These are phyloP conservation scores for Merodon equestris DNA, from an alignment of 2,888 invertebrate species.

Conservation along the genomic window DNA sequence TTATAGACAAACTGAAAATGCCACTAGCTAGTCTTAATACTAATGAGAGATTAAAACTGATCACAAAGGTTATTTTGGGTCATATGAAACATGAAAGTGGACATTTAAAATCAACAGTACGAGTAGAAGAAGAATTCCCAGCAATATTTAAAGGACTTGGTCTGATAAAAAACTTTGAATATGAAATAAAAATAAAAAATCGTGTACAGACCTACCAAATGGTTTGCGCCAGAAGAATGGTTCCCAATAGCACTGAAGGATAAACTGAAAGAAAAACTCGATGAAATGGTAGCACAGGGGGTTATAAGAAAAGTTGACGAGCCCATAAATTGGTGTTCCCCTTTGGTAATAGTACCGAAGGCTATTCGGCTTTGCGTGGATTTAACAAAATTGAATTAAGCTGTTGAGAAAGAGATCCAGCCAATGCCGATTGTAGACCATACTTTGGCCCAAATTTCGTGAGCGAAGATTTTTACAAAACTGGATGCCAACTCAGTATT, in stretches of 20 bases:
- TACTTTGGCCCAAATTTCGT: conserved; percentile 62
- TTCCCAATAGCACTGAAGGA: conserved; percentile 5
- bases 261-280: conserved; percentile 7
- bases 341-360: conserved; percentile 15
- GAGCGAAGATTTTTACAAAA: conserved; percentile 70
- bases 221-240: background rate
- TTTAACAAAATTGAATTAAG: conserved; percentile 23
- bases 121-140: conserved; percentile 3
- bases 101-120: conserved; percentile 1
- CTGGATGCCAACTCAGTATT: conserved; percentile 57
- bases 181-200: conserved; percentile 4
- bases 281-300: conserved; percentile 5
- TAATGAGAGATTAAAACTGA: conserved; percentile 2
- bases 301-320: conserved; percentile 21
- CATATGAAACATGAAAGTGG: background rate
- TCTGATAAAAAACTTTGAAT: conserved; percentile 2
- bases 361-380: conserved; percentile 22
- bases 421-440: conserved; percentile 69
- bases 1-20: conserved; percentile 11
- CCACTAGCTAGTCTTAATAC: background rate
- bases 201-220: conserved; percentile 3
- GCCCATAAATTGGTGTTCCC: conserved; percentile 27
- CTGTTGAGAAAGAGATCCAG: conserved; percentile 59
- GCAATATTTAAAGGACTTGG: background rate
- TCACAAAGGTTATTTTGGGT: background rate